These are phyloP conservation scores for Cyanistes caeruleus DNA, from an alignment of 2,113 vertebrate species.

Conservation along the genomic window DNA sequence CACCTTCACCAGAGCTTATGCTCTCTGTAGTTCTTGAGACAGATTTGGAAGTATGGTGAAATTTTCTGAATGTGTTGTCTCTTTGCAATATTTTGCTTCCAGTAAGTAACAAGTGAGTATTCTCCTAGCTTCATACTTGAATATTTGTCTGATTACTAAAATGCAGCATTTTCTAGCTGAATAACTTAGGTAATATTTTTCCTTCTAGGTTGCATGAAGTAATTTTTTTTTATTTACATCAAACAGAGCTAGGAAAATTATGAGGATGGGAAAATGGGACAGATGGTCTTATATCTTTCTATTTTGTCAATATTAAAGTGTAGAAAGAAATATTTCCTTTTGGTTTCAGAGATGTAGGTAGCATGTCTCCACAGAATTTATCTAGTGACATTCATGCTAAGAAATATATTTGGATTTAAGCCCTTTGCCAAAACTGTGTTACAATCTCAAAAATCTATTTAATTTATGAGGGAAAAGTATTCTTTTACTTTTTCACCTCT, in stretches of 20 bases:
- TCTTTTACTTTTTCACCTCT: not conserved
- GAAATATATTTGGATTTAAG: not conserved
- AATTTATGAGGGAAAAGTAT: not conserved
- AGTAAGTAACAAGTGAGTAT: constrained; percentile 18
- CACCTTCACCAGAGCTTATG: not conserved
- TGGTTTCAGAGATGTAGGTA: not conserved
- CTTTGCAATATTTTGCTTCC: constrained; percentile 30
- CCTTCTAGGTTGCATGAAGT: not conserved
- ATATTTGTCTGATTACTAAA: not conserved
- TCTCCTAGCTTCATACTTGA: not conserved
- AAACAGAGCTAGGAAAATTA: not conserved
- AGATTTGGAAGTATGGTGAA: not conserved
- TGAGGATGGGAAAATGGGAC: not conserved
- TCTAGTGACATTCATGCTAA: not conserved
- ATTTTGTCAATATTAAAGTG: not conserved
- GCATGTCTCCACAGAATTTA: not conserved
- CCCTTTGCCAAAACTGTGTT: not conserved
- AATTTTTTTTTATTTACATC: constrained; percentile 11
- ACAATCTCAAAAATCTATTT: not conserved
- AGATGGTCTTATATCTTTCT: not conserved
- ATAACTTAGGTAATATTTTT: not conserved
- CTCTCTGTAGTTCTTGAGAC: constrained; percentile 26
- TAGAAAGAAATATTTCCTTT: not conserved
- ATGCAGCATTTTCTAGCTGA: not conserved
- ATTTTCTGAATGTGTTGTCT: not conserved